phyloP scores from a whole-genome alignment of 1,140 invertebrate species.

The Tetramorium simillimum region DNA sequence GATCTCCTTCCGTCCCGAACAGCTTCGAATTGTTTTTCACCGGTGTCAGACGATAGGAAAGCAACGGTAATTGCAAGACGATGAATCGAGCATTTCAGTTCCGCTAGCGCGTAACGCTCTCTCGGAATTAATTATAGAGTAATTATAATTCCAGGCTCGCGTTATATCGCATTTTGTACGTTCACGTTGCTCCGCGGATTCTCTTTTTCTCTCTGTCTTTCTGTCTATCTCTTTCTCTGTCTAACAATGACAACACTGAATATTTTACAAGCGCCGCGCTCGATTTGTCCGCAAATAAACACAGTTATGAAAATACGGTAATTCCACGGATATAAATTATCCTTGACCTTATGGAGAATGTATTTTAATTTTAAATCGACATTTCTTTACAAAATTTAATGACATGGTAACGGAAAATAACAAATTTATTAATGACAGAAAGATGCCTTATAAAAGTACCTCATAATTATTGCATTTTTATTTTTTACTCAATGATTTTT shows the following conservation, averaged over 20 bases:
- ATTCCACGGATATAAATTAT: constrained; percentile 15
- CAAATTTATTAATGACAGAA: neutral
- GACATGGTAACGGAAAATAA: neutral
- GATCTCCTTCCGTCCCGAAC: neutral
- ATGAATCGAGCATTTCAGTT: constrained; percentile 40
- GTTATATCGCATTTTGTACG: constrained; percentile 8
- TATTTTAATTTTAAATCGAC: neutral
- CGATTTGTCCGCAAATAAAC: constrained; percentile 21
- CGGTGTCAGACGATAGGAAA: constrained; percentile 18
- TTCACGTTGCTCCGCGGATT: neutral
- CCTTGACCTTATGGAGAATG: neutral
- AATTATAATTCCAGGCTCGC: constrained; percentile 41
- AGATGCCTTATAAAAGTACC: neutral
- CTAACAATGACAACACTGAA: neutral
- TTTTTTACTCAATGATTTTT: neutral
- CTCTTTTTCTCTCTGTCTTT: neutral
- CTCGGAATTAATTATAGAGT: constrained; percentile 38
- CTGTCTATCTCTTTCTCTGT: neutral
- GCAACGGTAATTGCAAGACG: constrained; percentile 22
- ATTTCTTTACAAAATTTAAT: neutral
- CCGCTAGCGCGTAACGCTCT: constrained; percentile 27
- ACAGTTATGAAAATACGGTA: neutral
- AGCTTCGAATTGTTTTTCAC: constrained; percentile 32
- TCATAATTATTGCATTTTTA: neutral
- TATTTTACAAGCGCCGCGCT: neutral